phyloP scores from a whole-genome alignment of 2,888 invertebrate genomes.

The Lasioglossum pauxillum region DNA sequence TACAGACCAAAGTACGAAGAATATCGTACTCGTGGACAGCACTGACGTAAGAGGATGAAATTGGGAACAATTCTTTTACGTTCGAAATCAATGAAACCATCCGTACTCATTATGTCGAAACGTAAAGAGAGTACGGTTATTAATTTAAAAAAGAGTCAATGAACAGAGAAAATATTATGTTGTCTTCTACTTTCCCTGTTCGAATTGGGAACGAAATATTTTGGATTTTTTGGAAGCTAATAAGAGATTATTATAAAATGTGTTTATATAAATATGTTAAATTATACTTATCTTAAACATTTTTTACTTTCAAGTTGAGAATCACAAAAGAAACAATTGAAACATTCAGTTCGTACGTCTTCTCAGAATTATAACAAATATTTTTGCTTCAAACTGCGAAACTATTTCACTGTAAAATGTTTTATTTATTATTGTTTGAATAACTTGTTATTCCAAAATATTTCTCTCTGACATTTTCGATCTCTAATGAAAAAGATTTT shows the following conservation, averaged over 20 bases:
- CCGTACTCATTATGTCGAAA: neutral
- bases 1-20: neutral
- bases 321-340: neutral
- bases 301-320: neutral
- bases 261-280: neutral
- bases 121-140: neutral
- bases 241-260: neutral
- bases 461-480: conserved; percentile 7
- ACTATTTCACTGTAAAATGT: neutral
- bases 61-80: neutral
- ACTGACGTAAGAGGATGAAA: neutral
- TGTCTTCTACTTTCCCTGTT: neutral
- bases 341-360: neutral
- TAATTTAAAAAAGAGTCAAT: neutral
- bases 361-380: neutral
- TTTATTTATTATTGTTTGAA: neutral
- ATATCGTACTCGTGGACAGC: neutral
- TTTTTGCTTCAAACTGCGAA: neutral
- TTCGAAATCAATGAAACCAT: neutral
- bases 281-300: neutral
- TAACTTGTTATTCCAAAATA: conserved; percentile 15
- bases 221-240: neutral
- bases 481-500: neutral
- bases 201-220: conserved; percentile 20
- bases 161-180: conserved; percentile 4